A percentile compares a stretch with the other conserved stretches of the same genome.
Evolutionary conservation across 1,140 invertebrate genomes (phyloP).

Genomic region (Meloidogyne floridensis): DNA sequence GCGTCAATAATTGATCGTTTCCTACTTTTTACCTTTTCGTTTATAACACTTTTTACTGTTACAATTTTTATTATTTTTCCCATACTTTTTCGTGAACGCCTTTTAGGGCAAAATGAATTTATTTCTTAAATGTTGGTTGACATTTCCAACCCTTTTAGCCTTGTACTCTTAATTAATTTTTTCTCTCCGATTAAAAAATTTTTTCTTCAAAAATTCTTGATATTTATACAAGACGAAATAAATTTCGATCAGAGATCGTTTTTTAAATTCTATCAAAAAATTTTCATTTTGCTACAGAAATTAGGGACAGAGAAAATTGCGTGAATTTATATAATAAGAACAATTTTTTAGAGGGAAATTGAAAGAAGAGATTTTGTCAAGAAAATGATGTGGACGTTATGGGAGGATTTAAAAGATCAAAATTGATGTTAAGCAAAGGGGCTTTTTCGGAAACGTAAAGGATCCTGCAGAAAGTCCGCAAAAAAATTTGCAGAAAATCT

Average conservation of each 20-base stretch:
- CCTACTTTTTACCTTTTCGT: constrained; percentile 73
- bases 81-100: constrained; percentile 39
- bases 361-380: background rate
- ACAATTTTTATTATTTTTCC: constrained; percentile 54
- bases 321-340: background rate
- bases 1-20: constrained; percentile 75
- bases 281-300: background rate
- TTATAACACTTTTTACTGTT: constrained; percentile 56
- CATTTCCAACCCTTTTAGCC: too few relatives aligned
- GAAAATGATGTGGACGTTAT: background rate
- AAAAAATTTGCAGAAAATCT: too few relatives aligned
- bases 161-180: too few relatives aligned
- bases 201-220: too few relatives aligned
- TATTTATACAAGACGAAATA: background rate
- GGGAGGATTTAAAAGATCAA: too few relatives aligned
- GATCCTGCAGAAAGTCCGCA: too few relatives aligned
- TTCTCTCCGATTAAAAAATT: too few relatives aligned
- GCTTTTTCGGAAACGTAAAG: too few relatives aligned
- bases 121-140: background rate
- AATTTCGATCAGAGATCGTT: background rate
- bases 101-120: background rate
- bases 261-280: background rate
- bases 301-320: background rate
- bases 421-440: too few relatives aligned
- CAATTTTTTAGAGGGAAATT: constrained; percentile 3